A percentile compares a stretch with the other conserved stretches of the same genome.
phyloP scores from a whole-genome alignment of 2,113 vertebrate genomes.

The Todiramphus saurophagus region DNA sequence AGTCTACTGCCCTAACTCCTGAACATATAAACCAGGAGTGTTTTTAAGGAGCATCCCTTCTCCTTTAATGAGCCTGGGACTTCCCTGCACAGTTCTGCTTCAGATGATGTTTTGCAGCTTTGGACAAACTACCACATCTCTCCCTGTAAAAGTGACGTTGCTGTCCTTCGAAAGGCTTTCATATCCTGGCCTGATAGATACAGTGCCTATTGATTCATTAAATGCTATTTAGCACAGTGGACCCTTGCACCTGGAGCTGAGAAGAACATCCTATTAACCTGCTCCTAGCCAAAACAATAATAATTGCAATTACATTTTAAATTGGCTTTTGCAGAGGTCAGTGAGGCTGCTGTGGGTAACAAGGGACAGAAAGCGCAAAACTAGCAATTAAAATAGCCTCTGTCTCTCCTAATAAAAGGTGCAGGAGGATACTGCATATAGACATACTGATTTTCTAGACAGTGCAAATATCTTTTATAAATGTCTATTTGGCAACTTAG shows the following conservation, averaged over 20 bases:
- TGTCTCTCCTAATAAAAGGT: not conserved
- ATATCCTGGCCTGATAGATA: not conserved
- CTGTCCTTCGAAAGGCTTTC: not conserved
- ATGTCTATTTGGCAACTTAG: not conserved
- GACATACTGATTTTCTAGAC: not conserved
- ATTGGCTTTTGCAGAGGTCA: slow-evolving; percentile 22
- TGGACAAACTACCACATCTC: not conserved
- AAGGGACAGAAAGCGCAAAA: not conserved
- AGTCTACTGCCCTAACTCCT: not conserved
- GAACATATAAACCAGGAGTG: not conserved
- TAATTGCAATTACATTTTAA: slow-evolving; percentile 11
- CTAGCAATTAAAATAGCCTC: not conserved
- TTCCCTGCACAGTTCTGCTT: not conserved
- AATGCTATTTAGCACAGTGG: not conserved
- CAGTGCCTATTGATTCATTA: not conserved
- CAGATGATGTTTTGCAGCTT: fast-evolving
- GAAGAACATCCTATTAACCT: not conserved
- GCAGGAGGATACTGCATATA: not conserved
- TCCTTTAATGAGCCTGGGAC: not conserved
- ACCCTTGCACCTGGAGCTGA: not conserved
- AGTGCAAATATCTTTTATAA: not conserved
- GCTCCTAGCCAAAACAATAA: not conserved
- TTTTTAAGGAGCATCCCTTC: not conserved
- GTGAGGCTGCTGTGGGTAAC: not conserved
- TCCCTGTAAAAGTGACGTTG: not conserved